These are phyloP conservation scores for Palythoa caribaeorum DNA, from an alignment of 92 coral and sea anemone species.

Conservation along the genomic window DNA sequence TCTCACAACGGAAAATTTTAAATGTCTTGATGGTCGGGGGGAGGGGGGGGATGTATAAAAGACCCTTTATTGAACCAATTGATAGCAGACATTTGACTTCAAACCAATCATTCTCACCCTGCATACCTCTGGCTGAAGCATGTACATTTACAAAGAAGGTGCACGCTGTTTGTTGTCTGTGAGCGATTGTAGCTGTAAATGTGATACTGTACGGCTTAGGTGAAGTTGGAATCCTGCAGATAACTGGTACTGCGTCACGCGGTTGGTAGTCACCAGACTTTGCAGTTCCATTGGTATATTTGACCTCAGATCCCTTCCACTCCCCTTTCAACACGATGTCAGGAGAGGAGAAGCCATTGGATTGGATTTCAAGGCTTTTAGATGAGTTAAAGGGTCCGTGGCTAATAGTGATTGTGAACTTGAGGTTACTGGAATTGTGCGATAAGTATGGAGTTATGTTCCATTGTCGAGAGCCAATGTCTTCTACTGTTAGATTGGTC, in stretches of 20 bases:
- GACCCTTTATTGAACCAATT: too few relatives aligned
- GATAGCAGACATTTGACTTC: too few relatives aligned
- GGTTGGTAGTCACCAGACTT: not conserved
- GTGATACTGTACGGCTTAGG: slow-evolving; percentile 23
- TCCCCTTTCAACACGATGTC: slow-evolving; percentile 10
- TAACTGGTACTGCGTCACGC: not conserved
- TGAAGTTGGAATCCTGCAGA: slow-evolving; percentile 15
- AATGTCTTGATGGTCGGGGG: too few relatives aligned
- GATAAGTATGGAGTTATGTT: not conserved
- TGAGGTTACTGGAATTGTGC: not conserved
- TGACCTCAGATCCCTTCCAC: not conserved
- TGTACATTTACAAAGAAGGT: not conserved
- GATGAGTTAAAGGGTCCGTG: slow-evolving; percentile 9
- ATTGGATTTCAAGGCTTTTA: not conserved
- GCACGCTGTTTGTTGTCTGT: not conserved
- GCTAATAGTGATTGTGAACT: not conserved
- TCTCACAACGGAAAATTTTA: too few relatives aligned
- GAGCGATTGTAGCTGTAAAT: not conserved
- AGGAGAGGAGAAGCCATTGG: not conserved
- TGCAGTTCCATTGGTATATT: not conserved
- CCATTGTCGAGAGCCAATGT: too few relatives aligned
- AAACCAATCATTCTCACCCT: not conserved
- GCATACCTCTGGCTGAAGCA: not conserved
- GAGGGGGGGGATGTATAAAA: too few relatives aligned
- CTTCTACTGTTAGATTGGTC: too few relatives aligned